phyloP scores from a whole-genome alignment of 1,140 invertebrate genomes.

The Heliothis subflexa region DNA sequence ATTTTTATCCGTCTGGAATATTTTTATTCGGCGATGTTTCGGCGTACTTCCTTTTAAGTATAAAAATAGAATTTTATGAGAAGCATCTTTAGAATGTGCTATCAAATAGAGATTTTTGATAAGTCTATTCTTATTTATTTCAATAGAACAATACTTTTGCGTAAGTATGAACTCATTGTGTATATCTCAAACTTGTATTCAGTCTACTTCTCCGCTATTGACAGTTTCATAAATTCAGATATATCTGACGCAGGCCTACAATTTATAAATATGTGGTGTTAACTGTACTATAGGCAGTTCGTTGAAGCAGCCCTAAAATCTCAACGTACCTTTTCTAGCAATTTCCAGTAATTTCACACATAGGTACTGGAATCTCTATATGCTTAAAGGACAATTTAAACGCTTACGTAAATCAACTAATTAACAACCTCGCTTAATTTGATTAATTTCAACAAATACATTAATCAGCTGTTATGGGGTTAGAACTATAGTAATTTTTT shows the following conservation, averaged over 20 bases:
- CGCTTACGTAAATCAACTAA: slow-evolving; percentile 51
- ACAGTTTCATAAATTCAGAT: too few species aligned
- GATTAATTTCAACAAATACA: slow-evolving; percentile 46
- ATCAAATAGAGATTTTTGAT: slow-evolving; percentile 15
- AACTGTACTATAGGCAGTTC: not conserved
- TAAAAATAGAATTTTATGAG: slow-evolving; percentile 19
- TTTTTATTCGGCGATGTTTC: slow-evolving; percentile 47
- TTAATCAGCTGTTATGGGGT: not conserved
- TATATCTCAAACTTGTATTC: too few species aligned
- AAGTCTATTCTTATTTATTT: not conserved
- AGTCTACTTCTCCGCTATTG: too few species aligned
- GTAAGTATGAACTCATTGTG: too few species aligned
- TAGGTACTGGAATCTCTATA: not conserved
- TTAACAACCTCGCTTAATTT: slow-evolving; percentile 42
- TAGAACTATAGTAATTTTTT: not conserved
- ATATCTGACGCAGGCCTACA: too few species aligned
- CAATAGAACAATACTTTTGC: not conserved
- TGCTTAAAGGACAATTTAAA: slow-evolving; percentile 55
- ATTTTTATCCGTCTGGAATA: slow-evolving; percentile 63
- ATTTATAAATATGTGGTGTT: too few species aligned
- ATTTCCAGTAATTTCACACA: not conserved
- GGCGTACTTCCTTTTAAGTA: slow-evolving; percentile 11
- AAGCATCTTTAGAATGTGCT: not conserved
- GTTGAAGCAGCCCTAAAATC: not conserved
- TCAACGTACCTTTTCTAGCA: not conserved